Evolutionary conservation across 1,140 invertebrate genomes (phyloP).

Genomic region (Cheumatopsyche charites): DNA sequence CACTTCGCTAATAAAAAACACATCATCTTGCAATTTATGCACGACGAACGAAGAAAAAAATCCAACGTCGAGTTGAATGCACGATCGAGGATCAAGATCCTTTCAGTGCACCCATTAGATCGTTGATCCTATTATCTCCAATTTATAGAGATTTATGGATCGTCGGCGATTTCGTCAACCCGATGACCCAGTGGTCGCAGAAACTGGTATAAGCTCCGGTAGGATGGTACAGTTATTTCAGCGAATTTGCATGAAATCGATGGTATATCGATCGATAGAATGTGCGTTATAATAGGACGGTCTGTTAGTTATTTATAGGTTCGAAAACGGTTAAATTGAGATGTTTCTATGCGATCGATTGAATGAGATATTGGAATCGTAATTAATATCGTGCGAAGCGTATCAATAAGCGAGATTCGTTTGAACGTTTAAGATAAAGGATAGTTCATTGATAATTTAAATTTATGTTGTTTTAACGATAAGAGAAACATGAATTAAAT

Average conservation of each 20-base stretch:
- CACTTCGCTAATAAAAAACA: no score
- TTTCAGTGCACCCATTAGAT: no score
- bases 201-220: neutral
- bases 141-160: neutral
- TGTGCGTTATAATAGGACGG: neutral
- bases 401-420: no score
- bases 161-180: neutral
- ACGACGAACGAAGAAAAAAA: neutral
- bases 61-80: no score
- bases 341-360: neutral
- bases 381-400: no score
- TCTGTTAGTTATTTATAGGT: neutral
- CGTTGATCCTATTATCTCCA: no score
- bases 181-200: neutral
- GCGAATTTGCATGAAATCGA: slow-evolving; percentile 7
- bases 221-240: neutral
- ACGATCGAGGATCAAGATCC: no score
- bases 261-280: neutral
- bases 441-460: no score
- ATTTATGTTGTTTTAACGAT: no score
- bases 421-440: no score
- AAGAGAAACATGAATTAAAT: no score
- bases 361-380: no score
- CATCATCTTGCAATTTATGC: neutral
- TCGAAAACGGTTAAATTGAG: neutral